Base-by-base conservation (phyloP, 2,113 vertebrate genomes). In the Sylvia atricapilla region DNA sequence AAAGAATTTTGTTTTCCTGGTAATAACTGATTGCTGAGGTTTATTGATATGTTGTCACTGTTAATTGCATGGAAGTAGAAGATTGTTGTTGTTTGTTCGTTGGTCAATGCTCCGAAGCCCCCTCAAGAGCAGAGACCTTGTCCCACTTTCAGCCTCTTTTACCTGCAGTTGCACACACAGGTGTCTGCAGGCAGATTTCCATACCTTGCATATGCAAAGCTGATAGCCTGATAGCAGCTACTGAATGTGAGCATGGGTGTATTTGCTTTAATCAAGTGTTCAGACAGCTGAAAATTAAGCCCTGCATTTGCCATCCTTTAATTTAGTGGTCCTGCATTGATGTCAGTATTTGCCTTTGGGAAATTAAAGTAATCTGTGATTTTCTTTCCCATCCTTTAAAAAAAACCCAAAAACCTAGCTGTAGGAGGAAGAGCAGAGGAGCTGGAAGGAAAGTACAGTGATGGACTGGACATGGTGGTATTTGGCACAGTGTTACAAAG, bases 201-300 rank as follows among this genome's bases (percentile, higher is more conserved):
- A 23, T 39, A 15, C 13, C 3, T 21, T 80, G 47, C 37, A 28
- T 69, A 24, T 86, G 76, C 72, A 80, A 81, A 86, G 22, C 59
- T 4, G 4, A 10, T 62, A 74, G 68, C 53, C 49, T 74, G 55
- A 62, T 58, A 78, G 10, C 44, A 78, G 73, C 62, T 78, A 52
- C 30, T 2, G 5, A 67, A 70, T 59, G 84, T 60, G 31, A 72
- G 5, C 63, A 35, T 37, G 56, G 72, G 12, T 2, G 2, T 52
- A 59, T 93, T 87, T 91, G 60, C 50, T 89, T 17, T 73, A 80
- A 75, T 82, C 43, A 74, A 28, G 50, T 35, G 60, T 58, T 73
- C 66, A 75, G 58, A 82, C 43, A 76, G 67, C 84, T 87, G 50
- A 94, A 95, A 91, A 94, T 22, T 11, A 91, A 85, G 72, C 89